These are phyloP conservation scores for Melanotaenia maccullochi DNA, from an alignment of 2,797 vertebrate genomes.

Conservation along the genomic window DNA sequence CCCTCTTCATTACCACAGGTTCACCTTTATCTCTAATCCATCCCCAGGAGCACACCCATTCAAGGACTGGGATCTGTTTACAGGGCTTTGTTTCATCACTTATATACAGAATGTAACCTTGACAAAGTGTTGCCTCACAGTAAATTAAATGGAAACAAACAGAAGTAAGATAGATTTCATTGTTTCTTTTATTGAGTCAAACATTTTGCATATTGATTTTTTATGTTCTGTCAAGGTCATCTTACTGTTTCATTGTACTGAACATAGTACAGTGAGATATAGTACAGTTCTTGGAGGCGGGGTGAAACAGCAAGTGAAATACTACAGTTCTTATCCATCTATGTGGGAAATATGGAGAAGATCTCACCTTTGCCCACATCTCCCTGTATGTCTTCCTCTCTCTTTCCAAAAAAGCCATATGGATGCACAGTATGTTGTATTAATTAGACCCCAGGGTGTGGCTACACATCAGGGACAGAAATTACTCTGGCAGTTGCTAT, in stretches of 20 bases:
- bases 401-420: conserved; percentile 73
- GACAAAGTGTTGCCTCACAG: conserved; percentile 36
- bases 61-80: conserved; percentile 44
- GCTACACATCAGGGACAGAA: conserved; percentile 50
- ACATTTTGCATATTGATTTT: conserved; percentile 70
- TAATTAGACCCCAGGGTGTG: conserved; percentile 78
- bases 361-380: conserved; percentile 14
- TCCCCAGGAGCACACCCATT: conserved; percentile 25
- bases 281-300: conserved; percentile 32
- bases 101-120: conserved; percentile 43
- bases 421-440: conserved; percentile 75
- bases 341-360: conserved; percentile 28
- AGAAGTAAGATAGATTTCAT: conserved; percentile 39
- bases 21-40: conserved; percentile 45
- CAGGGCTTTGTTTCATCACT: conserved; percentile 43
- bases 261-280: conserved; percentile 7
- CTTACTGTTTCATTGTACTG: conserved; percentile 53
- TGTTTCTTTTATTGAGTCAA: conserved; percentile 62
- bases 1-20: conserved; percentile 36
- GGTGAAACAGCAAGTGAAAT: conserved; percentile 41
- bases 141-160: conserved; percentile 40
- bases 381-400: conserved; percentile 18
- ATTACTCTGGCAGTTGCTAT: conserved; percentile 59
- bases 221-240: conserved; percentile 59
- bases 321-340: conserved; percentile 39